phyloP scores from a whole-genome alignment of 2,888 invertebrate genomes.

The Caenorhabditis becei region DNA sequence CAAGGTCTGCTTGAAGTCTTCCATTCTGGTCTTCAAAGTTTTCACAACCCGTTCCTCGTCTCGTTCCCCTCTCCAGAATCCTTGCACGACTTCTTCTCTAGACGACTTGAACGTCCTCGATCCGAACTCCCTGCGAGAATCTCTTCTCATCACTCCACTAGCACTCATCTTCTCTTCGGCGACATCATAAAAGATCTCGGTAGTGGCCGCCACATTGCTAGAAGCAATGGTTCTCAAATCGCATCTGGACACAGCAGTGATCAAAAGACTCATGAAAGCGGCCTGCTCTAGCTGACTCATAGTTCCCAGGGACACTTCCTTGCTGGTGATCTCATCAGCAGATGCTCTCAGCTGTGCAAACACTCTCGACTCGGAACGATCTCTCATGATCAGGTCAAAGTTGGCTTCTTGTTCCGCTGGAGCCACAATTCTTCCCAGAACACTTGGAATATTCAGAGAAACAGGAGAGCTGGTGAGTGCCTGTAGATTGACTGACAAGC shows the following conservation, averaged over 20 bases:
- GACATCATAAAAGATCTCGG: slow-evolving; percentile 55
- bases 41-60: slow-evolving; percentile 47
- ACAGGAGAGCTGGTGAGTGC: slow-evolving; percentile 40
- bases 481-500: slow-evolving; percentile 30
- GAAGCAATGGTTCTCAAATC: slow-evolving; percentile 48
- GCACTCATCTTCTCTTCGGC: slow-evolving; percentile 56
- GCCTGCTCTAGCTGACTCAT: slow-evolving; percentile 49
- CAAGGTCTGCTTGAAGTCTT: slow-evolving; percentile 33
- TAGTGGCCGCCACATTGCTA: slow-evolving; percentile 20
- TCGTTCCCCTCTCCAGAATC: slow-evolving; percentile 59
- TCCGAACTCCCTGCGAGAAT: slow-evolving; percentile 21
- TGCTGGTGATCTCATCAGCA: slow-evolving; percentile 33
- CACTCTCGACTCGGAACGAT: slow-evolving; percentile 39
- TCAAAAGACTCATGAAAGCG: slow-evolving; percentile 52
- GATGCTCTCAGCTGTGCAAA: slow-evolving; percentile 50
- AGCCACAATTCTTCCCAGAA: slow-evolving; percentile 51
- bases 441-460: slow-evolving; percentile 40
- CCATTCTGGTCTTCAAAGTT: slow-evolving; percentile 43
- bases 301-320: slow-evolving; percentile 35
- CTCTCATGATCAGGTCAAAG: slow-evolving; percentile 52
- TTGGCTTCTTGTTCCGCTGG: slow-evolving; percentile 52
- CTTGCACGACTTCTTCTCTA: slow-evolving; percentile 52
- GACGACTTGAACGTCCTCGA: slow-evolving; percentile 34
- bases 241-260: slow-evolving; percentile 51
- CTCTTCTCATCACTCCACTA: slow-evolving; percentile 38